Evolutionary conservation across 2,113 vertebrate genomes (phyloP).

Genomic region (Triplophysa rosa): DNA sequence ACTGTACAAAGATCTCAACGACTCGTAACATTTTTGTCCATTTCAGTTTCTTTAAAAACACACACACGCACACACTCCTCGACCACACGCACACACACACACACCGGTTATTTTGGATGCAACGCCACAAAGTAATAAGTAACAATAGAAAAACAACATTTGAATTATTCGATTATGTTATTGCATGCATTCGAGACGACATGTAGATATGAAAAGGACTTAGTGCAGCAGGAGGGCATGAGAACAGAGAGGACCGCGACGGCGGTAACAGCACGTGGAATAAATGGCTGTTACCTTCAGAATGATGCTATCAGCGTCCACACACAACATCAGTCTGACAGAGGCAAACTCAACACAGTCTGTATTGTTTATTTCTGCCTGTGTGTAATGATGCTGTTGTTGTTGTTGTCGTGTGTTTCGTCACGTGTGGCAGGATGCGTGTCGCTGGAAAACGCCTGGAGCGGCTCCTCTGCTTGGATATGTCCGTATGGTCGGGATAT

Average conservation of each 20-base stretch:
- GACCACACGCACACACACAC: neutral
- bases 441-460: conserved; percentile 67
- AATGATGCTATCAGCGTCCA: conserved; percentile 81
- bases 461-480: conserved; percentile 63
- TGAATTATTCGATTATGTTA: conserved; percentile 77
- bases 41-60: conserved; percentile 68
- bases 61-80: conserved; percentile 21
- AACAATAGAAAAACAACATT: conserved; percentile 62
- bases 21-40: conserved; percentile 55
- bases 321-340: conserved; percentile 84
- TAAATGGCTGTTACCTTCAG: conserved; percentile 85
- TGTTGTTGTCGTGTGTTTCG: conserved; percentile 62
- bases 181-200: conserved; percentile 82
- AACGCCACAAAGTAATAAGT: conserved; percentile 65
- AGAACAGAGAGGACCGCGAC: conserved; percentile 78
- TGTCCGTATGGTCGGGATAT: conserved; percentile 69
- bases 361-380: conserved; percentile 83
- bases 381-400: conserved; percentile 78
- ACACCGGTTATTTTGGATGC: conserved; percentile 65
- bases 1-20: conserved; percentile 77
- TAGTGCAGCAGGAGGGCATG: conserved; percentile 67
- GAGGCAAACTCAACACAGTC: conserved; percentile 99
- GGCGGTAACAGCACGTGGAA: conserved; percentile 91
- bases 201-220: conserved; percentile 70
- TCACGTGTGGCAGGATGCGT: conserved; percentile 73